phyloP scores from a whole-genome alignment of 2,797 vertebrate species.

The Carcharodon carcharias region DNA sequence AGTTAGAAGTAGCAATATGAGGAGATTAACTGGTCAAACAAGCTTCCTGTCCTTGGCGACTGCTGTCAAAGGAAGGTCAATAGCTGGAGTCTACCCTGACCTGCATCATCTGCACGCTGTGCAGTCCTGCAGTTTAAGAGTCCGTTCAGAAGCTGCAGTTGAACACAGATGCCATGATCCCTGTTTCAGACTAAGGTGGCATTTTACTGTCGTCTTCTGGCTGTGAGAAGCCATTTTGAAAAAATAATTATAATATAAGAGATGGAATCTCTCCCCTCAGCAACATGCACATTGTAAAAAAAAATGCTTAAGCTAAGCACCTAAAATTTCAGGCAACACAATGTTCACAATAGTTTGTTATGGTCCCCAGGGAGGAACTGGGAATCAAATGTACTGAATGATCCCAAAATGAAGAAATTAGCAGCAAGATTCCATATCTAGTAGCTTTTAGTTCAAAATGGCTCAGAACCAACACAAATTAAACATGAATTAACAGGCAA shows the following conservation, averaged over 20 bases:
- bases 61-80: background rate
- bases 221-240: background rate
- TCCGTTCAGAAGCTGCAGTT: background rate
- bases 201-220: background rate
- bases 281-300: background rate
- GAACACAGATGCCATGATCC: background rate
- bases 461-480: too few species aligned
- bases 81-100: background rate
- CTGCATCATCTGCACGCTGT: background rate
- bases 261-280: background rate
- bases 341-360: background rate
- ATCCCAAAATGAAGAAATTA: too few species aligned
- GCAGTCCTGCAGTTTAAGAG: background rate
- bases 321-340: background rate
- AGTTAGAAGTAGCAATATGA: background rate
- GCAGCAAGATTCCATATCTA: too few species aligned
- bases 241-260: background rate
- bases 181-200: background rate
- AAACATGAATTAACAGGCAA: too few species aligned
- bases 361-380: too few species aligned
- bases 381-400: too few species aligned
- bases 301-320: background rate
- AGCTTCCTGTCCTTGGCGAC: background rate
- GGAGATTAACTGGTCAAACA: background rate
- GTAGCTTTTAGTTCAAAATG: too few species aligned